Percentiles rank a stretch among this genome's conserved stretches.
Evolutionary conservation across 2,797 vertebrate genomes (phyloP).

Genomic region (Mormyrops attenuatus): DNA sequence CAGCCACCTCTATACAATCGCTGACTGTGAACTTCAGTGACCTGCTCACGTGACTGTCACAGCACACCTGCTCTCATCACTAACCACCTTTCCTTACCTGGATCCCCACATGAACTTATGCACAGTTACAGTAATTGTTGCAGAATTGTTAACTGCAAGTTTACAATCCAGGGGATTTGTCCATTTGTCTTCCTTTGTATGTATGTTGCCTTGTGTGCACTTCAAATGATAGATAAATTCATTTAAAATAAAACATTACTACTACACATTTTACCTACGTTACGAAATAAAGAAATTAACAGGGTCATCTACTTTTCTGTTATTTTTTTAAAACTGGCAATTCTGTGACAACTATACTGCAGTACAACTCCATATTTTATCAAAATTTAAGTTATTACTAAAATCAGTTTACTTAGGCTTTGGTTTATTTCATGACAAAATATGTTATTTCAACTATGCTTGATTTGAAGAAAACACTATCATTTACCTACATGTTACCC

Average conservation of each 20-base stretch:
- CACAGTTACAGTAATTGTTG: background rate
- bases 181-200: background rate
- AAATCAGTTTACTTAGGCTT: background rate
- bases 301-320: background rate
- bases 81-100: background rate
- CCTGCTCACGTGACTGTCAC: background rate
- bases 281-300: background rate
- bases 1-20: background rate
- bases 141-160: background rate
- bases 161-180: background rate
- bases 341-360: background rate
- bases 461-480: background rate
- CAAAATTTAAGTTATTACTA: background rate
- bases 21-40: background rate
- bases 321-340: background rate
- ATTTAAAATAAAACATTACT: background rate
- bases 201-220: background rate
- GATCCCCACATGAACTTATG: background rate
- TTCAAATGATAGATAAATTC: background rate
- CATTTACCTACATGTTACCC: background rate
- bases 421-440: background rate
- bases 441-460: background rate
- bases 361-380: background rate
- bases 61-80: background rate
- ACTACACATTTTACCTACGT: background rate